These are phyloP conservation scores for Turritopsis rubra DNA, from an alignment of 30 jellyfish, hydroid and myxozoan species.

Conservation along the genomic window DNA sequence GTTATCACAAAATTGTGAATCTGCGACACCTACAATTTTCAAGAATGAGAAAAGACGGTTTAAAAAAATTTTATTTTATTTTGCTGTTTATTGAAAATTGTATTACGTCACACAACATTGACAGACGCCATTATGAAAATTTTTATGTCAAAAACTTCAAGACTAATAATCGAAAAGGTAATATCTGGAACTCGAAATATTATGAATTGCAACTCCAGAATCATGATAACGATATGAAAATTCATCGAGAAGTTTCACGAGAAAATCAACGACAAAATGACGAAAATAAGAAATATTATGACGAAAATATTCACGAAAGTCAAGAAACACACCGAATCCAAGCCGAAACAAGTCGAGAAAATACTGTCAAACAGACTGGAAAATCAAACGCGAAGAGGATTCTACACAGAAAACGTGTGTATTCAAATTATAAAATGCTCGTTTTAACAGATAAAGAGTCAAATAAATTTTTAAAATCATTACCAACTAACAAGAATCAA, in stretches of 20 bases:
- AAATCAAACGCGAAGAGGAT: neutral
- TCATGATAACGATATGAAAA: constrained; percentile 4
- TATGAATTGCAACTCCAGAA: neutral
- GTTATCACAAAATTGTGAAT: neutral
- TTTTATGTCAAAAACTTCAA: neutral
- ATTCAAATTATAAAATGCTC: neutral
- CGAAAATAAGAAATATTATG: constrained; percentile 42
- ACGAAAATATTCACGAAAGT: constrained; percentile 41
- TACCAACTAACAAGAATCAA: neutral
- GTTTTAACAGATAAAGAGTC: constrained; percentile 8
- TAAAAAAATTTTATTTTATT: too few species aligned
- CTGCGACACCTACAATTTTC: too few species aligned
- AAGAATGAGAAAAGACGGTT: neutral
- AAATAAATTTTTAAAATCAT: neutral
- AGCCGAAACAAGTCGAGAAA: constrained; percentile 11
- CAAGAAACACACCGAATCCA: constrained; percentile 34
- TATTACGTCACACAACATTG: constrained; percentile 2
- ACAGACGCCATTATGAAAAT: neutral
- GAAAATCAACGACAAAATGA: constrained; percentile 49
- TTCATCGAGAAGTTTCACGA: constrained; percentile 35
- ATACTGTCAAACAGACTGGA: neutral
- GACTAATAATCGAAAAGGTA: neutral
- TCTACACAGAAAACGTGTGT: neutral
- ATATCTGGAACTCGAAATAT: neutral
- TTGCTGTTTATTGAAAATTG: neutral